These are phyloP conservation scores for Nebria ingens DNA, from an alignment of 1,140 invertebrate genomes.

Conservation along the genomic window DNA sequence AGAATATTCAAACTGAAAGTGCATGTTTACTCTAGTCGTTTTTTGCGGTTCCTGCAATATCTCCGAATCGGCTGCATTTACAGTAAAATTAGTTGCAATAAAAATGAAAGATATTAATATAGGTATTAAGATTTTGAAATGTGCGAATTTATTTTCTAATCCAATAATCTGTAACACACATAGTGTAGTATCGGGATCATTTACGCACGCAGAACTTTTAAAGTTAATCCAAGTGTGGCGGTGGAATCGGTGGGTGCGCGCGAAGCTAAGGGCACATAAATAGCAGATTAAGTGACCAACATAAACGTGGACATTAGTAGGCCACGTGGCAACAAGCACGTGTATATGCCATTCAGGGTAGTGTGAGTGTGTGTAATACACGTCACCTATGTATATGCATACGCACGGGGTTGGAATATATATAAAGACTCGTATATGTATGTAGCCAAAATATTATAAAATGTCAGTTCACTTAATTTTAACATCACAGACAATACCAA, in stretches of 20 bases:
- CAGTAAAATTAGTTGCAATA: no score
- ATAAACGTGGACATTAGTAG: constrained; percentile 19
- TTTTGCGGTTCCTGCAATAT: no score
- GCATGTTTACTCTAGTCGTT: no score
- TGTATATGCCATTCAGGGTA: not conserved
- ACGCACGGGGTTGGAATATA: no score
- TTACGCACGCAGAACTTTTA: not conserved
- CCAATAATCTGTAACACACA: not conserved
- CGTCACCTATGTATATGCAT: not conserved
- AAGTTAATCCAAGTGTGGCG: not conserved
- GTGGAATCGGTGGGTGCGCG: not conserved
- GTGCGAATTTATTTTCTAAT: no score
- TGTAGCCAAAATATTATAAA: not conserved
- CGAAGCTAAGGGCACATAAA: constrained; percentile 33
- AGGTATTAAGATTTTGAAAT: no score
- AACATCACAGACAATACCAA: no score
- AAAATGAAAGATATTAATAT: no score
- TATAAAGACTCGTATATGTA: no score
- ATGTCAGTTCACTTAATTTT: not conserved
- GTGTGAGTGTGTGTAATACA: not conserved
- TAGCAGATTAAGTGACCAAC: constrained; percentile 37
- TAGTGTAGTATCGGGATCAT: not conserved
- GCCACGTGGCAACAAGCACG: constrained; percentile 25
- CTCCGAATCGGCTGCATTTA: no score
- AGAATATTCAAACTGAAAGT: no score